Conservation (phyloP, 2,888 invertebrate species). For the Bombylius major region DNA sequence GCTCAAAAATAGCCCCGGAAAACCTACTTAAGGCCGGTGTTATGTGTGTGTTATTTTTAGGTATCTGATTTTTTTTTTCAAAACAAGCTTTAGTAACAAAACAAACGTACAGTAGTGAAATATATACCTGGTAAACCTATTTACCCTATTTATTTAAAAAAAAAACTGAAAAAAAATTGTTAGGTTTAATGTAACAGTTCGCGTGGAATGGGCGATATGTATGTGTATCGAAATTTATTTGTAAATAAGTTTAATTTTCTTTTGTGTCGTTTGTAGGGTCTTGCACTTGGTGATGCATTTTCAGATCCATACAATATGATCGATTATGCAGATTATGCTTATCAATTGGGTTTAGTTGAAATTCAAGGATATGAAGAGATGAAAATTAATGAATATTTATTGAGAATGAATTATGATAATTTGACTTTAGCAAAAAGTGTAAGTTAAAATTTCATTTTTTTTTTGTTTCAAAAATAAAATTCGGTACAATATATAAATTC, state of each 20-base stretch:
- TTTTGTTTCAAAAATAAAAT: neutral
- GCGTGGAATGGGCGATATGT: too few species aligned
- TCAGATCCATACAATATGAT: slow-evolving; percentile 43
- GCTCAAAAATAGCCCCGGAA: too few species aligned
- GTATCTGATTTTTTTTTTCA: too few species aligned
- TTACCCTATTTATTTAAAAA: too few species aligned
- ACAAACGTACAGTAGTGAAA: too few species aligned
- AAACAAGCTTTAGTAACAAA: too few species aligned
- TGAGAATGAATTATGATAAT: slow-evolving; percentile 32
- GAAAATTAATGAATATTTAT: slow-evolving; percentile 27
- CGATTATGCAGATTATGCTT: slow-evolving; percentile 42
- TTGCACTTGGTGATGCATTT: slow-evolving; percentile 46
- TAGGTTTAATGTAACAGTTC: too few species aligned
- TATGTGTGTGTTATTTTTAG: too few species aligned
- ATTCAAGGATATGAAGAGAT: slow-evolving; percentile 41
- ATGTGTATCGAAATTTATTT: neutral
- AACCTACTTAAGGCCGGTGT: too few species aligned
- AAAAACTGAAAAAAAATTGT: too few species aligned
- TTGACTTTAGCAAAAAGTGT: slow-evolving; percentile 27
- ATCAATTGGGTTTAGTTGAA: slow-evolving; percentile 38
- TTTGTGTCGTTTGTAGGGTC: slow-evolving; percentile 31
- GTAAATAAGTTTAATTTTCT: neutral
- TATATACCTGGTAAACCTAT: too few species aligned
- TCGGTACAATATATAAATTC: neutral
- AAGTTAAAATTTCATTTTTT: neutral